Evolutionary conservation across 2,797 vertebrate genomes (phyloP), one percentile per base, ranked within the genome.

Genomic region (Hippocampus kuda): DNA sequence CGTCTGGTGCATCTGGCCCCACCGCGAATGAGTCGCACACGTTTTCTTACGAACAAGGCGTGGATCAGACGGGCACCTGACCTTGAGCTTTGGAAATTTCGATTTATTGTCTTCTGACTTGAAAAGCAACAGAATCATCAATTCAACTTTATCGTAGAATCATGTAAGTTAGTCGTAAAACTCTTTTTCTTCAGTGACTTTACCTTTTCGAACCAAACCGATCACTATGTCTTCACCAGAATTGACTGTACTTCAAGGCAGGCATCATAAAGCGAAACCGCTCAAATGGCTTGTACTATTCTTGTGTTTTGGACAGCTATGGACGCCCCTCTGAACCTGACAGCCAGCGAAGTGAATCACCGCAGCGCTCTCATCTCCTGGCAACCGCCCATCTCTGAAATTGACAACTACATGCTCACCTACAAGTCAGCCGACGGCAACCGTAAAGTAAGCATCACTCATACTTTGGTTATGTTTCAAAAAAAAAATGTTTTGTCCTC

Each of bases 331-430:
- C 81, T 89, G 77, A 98, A 98, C 78, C 88, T 99, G 86, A 97
- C 94, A 0, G 94, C 95, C 72, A 97, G 91, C 0, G 95, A 98
- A 79, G 91, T 98, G 72, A 96, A 94, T 69, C 92, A 96, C 57
- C 93, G 91, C 70, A 98, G 97, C 0, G 94, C 93, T 11, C 91
- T 97, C 56, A 92, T 99, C 64, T 96, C 97, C 78, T 99, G 97
- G 97, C 90, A 93, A 76, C 93, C 94, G 1, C 95, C 97, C 0
- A 16, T 93, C 62, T 91, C 94, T 11, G 91, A 94, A 69, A 95
- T 97, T 0, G 96, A 98, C 85, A 98, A 98, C 87, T 99, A 99
- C 49, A 66, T 98, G 90, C 90, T 99, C 83, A 96, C 93, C 44
- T 98, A 97, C 87, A 96, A 93, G 87, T 90, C 95, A 6, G 78